Conservation (phyloP, 92 coral and sea anemone species). For the Heteractis magnifica region DNA sequence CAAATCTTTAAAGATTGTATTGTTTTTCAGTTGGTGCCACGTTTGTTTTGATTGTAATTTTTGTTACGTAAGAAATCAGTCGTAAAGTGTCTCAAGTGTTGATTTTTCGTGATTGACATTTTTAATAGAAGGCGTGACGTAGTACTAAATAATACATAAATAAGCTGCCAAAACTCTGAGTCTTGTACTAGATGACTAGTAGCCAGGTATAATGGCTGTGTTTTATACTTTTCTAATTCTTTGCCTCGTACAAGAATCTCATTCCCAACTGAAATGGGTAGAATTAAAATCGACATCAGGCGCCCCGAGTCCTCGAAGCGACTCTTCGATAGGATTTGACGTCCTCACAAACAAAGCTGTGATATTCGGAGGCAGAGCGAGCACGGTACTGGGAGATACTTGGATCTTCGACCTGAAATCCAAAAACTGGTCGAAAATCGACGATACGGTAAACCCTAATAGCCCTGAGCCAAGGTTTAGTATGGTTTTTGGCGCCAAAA, state of each 20-base stretch:
- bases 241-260: not conserved
- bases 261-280: constrained; percentile 44
- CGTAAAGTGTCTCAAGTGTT: too few relatives aligned
- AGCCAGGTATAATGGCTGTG: not conserved
- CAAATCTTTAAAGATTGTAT: too few relatives aligned
- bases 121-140: too few relatives aligned
- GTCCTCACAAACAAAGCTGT: constrained; percentile 36
- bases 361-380: constrained; percentile 48
- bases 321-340: constrained; percentile 73
- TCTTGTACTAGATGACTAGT: too few relatives aligned
- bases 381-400: constrained; percentile 53
- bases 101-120: too few relatives aligned
- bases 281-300: constrained; percentile 34
- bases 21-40: too few relatives aligned
- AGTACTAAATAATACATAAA: too few relatives aligned
- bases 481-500: constrained; percentile 79
- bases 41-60: too few relatives aligned
- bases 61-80: too few relatives aligned
- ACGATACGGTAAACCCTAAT: constrained; percentile 21
- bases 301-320: constrained; percentile 70
- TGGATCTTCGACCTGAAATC: constrained; percentile 66
- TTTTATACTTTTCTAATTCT: not conserved
- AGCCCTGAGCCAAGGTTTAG: constrained; percentile 80
- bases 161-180: too few relatives aligned
- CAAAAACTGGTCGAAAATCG: constrained; percentile 52